Evolutionary conservation across 2,113 vertebrate genomes (phyloP), one percentile per base, ranked within the genome.

Genomic region (Campylorhamphus procurvoides): DNA sequence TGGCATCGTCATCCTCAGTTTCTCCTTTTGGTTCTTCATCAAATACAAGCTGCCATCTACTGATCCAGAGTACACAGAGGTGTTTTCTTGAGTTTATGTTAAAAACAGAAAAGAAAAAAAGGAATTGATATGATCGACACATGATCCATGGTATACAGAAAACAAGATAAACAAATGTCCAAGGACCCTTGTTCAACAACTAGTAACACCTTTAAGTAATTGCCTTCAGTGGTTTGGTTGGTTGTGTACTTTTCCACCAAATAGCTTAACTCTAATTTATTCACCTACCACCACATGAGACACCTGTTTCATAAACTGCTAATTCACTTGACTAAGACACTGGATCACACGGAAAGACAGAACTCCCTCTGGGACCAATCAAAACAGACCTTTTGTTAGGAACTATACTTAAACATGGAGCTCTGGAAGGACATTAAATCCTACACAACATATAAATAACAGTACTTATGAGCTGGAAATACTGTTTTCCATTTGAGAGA

Each of bases 1-100:
- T 5, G 98, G 98, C 95, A 98, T 94, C 0, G 98, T 97, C 98
- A 98, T 98, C 87, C 90, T 97, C 81, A 98, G 35, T 1, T 93
- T 68, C 6, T 94, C 96, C 59, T 97, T 97, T 29, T 78, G 87
- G 47, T 87, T 94, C 39, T 90, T 72, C 56, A 17, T 73, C 3
- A 96, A 94, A 62, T 98, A 98, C 3, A 92, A 89, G 2, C 94
- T 68, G 50, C 97, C 98, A 74, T 98, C 98, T 18, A 98, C 84
- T 0, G 98, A 98, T 35, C 98, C 98, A 18, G 98, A 98, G 55
- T 69, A 97, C 47, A 96, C 10, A 23, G 96, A 97, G 6, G 84
- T 77, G 18, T 39, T 92, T 92, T 62, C 97, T 97, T 91, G 62
- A 39, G 52, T 92, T 86, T 80, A 59, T 27, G 46, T 63, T 53